phyloP scores from a whole-genome alignment of 1,140 invertebrate genomes.

The Brachionus sp. region DNA sequence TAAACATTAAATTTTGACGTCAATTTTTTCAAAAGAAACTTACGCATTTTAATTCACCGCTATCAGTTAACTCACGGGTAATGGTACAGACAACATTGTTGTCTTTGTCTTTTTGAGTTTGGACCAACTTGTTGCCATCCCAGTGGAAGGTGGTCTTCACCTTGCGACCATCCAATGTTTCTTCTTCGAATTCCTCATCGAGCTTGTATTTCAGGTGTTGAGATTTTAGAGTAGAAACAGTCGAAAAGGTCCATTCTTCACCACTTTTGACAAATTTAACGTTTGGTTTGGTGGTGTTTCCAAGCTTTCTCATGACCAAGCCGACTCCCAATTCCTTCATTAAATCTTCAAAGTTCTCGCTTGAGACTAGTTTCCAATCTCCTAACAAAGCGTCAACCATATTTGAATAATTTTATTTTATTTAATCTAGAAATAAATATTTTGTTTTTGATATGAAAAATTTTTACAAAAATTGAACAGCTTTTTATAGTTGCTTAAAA shows the following conservation, averaged over 20 bases:
- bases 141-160: constrained; percentile 17
- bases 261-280: constrained; percentile 38
- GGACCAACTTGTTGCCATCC: constrained; percentile 42
- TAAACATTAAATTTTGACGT: background rate
- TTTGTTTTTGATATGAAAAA: constrained; percentile 24
- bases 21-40: background rate
- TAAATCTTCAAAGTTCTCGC: constrained; percentile 45
- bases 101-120: constrained; percentile 43
- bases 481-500: background rate
- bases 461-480: background rate
- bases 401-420: background rate
- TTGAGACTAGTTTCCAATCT: constrained; percentile 45
- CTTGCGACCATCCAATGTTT: constrained; percentile 44
- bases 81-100: constrained; percentile 39
- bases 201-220: constrained; percentile 35
- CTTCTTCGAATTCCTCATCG: constrained; percentile 35
- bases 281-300: constrained; percentile 31
- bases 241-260: constrained; percentile 39
- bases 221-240: constrained; percentile 36
- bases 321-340: constrained; percentile 44
- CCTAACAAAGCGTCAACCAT: constrained; percentile 40
- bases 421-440: background rate
- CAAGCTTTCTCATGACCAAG: constrained; percentile 39
- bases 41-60: constrained; percentile 40
- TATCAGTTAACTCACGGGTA: constrained; percentile 31